phyloP scores from a whole-genome alignment of 2,888 invertebrate species.

The Acrobasis repandana region DNA sequence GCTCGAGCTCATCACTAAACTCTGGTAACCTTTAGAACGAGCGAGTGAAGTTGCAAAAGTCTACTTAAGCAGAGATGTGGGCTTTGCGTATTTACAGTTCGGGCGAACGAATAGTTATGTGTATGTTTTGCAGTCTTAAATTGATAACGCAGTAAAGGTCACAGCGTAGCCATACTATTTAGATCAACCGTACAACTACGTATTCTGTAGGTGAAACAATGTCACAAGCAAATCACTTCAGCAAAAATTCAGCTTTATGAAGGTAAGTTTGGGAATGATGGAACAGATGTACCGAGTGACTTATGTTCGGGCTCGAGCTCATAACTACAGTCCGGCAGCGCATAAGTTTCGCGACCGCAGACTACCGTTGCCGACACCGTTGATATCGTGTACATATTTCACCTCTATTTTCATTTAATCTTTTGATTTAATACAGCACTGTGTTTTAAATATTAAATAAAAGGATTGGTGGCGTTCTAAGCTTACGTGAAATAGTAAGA shows the following conservation, averaged over 20 bases:
- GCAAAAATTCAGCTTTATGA: constrained; percentile 31
- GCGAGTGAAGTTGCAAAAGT: too few relatives aligned
- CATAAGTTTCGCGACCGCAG: constrained; percentile 75
- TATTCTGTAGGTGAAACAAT: too few relatives aligned
- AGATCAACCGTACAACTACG: too few relatives aligned
- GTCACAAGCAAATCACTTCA: not conserved
- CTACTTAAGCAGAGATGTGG: too few relatives aligned
- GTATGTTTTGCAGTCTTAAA: too few relatives aligned
- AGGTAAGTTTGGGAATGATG: constrained; percentile 56
- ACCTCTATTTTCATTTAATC: constrained; percentile 24
- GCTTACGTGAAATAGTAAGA: not conserved
- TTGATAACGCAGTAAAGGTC: too few relatives aligned
- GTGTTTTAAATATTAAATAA: constrained; percentile 18
- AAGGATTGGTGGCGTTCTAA: not conserved
- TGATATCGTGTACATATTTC: constrained; percentile 25
- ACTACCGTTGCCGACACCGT: constrained; percentile 27
- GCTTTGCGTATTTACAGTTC: too few relatives aligned
- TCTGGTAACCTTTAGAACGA: too few relatives aligned
- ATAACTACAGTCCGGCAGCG: constrained; percentile 70
- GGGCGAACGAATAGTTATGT: too few relatives aligned
- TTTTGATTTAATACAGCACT: constrained; percentile 21
- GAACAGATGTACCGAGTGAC: constrained; percentile 66
- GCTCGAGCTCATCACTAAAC: too few relatives aligned
- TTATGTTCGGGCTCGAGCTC: constrained; percentile 62
- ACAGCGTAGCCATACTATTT: too few relatives aligned